Conservation (phyloP, 2,888 invertebrate species). For the Aporophyla nigra region DNA sequence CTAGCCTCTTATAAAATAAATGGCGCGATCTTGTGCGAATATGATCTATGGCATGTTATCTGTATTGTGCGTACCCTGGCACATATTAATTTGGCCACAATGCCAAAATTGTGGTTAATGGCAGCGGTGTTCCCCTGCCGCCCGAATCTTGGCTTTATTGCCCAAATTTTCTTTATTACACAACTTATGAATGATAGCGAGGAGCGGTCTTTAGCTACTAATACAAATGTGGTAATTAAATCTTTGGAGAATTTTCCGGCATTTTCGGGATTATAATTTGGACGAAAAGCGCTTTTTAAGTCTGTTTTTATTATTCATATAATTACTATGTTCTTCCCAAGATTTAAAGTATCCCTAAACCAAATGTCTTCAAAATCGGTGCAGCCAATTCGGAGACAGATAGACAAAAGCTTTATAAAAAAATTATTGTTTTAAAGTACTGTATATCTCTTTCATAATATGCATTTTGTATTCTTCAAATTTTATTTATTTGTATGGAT, state of each 20-base stretch:
- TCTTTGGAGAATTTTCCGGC: constrained; percentile 67
- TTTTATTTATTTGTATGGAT: not conserved
- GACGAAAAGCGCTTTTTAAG: constrained; percentile 22
- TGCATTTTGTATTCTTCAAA: no score
- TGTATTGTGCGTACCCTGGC: constrained; percentile 59
- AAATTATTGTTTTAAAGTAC: no score
- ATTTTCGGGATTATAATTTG: constrained; percentile 66
- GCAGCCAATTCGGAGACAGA: no score
- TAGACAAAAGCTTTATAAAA: no score
- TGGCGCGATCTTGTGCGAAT: constrained; percentile 50
- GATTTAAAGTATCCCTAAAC: no score
- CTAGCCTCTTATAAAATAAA: constrained; percentile 39
- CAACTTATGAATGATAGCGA: constrained; percentile 77
- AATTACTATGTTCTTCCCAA: no score
- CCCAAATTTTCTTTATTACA: constrained; percentile 81
- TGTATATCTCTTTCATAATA: no score
- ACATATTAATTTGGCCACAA: constrained; percentile 78
- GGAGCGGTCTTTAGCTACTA: constrained; percentile 45
- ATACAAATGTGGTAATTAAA: constrained; percentile 76
- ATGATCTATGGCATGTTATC: constrained; percentile 52
- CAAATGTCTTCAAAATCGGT: no score
- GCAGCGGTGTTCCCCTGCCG: constrained; percentile 67
- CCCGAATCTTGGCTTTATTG: constrained; percentile 77
- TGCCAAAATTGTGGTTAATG: constrained; percentile 77
- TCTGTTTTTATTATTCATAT: constrained; percentile 28